Evolutionary conservation across 2,888 invertebrate species (phyloP), one percentile per base, ranked within the genome.

Genomic region (Calliphora vomitoria): DNA sequence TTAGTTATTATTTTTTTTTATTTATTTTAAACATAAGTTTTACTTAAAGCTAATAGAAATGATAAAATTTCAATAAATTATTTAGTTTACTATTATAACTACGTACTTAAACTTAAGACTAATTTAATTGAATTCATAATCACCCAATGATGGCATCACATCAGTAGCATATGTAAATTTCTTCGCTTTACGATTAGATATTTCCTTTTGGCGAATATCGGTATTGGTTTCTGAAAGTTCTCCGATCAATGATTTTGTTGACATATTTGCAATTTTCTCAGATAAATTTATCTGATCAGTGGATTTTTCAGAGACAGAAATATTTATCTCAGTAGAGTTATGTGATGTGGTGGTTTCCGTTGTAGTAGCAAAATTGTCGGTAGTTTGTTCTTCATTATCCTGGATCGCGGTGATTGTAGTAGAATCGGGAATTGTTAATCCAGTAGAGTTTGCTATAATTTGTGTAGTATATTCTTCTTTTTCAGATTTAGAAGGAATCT

Each of bases 61-160:
- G 53, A 25, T 15, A n/a, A 38, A 38, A 53, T 71, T 18, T 38
- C n/a, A 71, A 71, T 71, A 71, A 71, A 71, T 71, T 55, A 18
- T 38, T 69, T 31, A 20, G 4, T 31, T n/a, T 38, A 10, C 0
- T 18, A 18, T 50, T 69, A 50, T 5, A 55, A 35, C 71, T 71
- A 55, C 3, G 50, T 31, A 13, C 15, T 58, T 35, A 44, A 69
- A 44, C 6, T 5, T 55, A 55, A 71, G 2, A 44, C 6, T 38
- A 69, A 25, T 55, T 82, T 58, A 74, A 38, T 35, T 20, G 31
- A 55, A 71, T 66, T 83, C 80, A 20, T 76, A 88, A 80, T 82
- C 84, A 38, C 89, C 86, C 15, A 82, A 80, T 53, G 91, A 90
- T 3, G 92, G 92, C 89, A 91, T 91, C 35, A 92, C 91, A 89